A percentile compares a stretch with the other conserved stretches of the same genome.
phyloP scores from a whole-genome alignment of 2,797 vertebrate genomes.

The Muscicapa striata region DNA sequence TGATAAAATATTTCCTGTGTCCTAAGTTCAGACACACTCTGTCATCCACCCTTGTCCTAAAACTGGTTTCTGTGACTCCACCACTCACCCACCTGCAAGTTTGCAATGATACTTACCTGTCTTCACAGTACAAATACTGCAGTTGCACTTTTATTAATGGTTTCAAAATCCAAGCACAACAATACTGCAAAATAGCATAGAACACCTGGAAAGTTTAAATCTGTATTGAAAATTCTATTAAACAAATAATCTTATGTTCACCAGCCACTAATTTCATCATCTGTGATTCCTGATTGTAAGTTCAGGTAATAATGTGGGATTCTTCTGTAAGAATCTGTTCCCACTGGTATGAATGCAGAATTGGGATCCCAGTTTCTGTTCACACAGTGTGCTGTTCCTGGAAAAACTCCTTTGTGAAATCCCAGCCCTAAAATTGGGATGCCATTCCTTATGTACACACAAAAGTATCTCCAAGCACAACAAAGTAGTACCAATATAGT shows the following conservation, averaged over 20 bases:
- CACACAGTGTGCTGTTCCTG: neutral
- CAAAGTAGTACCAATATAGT: neutral
- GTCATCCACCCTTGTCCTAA: neutral
- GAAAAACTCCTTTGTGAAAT: neutral
- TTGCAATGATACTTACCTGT: conserved; percentile 2
- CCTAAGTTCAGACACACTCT: neutral
- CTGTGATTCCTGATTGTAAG: neutral
- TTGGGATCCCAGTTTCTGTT: neutral
- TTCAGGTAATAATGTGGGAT: neutral
- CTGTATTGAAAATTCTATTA: neutral
- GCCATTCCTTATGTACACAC: neutral
- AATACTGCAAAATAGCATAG: neutral
- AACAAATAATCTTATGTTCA: neutral
- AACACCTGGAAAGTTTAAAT: neutral
- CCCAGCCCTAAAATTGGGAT: neutral
- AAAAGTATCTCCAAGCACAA: neutral
- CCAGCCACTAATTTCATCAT: neutral
- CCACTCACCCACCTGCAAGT: neutral
- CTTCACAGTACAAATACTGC: neutral
- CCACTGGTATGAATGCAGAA: neutral
- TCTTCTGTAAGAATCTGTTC: neutral
- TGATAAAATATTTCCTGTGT: neutral
- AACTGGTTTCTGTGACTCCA: neutral
- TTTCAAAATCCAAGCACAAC: neutral
- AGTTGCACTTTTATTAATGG: neutral